These are phyloP conservation scores for Pelusios castaneus DNA, from an alignment of 2,113 vertebrate genomes.

Conservation along the genomic window DNA sequence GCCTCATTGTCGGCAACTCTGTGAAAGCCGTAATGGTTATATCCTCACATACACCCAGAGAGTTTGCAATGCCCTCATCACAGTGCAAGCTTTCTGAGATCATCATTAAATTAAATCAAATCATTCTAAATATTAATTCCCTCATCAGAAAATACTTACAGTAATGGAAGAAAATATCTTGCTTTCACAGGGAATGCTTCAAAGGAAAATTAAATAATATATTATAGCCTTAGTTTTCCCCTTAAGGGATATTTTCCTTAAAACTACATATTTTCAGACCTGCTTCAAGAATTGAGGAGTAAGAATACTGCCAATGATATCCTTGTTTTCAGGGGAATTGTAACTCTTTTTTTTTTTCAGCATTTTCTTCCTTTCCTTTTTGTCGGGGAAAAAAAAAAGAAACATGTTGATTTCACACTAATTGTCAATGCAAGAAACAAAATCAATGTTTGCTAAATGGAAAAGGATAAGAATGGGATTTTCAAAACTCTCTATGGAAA, in stretches of 20 bases:
- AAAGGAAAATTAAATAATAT: neutral
- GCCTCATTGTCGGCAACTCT: constrained; percentile 21
- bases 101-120: neutral
- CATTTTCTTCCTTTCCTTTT: neutral
- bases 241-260: neutral
- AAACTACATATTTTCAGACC: neutral
- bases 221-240: neutral
- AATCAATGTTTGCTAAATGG: too few relatives aligned
- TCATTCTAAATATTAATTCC: neutral
- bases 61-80: neutral
- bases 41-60: neutral
- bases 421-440: too few relatives aligned
- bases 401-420: too few relatives aligned
- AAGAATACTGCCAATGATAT: neutral
- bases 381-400: too few relatives aligned
- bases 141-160: neutral
- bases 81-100: neutral
- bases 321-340: neutral
- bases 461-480: too few relatives aligned
- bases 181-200: neutral
- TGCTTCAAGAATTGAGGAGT: neutral
- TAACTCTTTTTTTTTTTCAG: neutral
- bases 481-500: too few relatives aligned
- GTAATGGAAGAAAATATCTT: neutral
- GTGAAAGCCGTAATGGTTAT: neutral